A percentile compares a stretch with the other conserved stretches of the same genome.
phyloP scores from a whole-genome alignment of 2,888 invertebrate genomes.

The Macrosiphum euphorbiae region DNA sequence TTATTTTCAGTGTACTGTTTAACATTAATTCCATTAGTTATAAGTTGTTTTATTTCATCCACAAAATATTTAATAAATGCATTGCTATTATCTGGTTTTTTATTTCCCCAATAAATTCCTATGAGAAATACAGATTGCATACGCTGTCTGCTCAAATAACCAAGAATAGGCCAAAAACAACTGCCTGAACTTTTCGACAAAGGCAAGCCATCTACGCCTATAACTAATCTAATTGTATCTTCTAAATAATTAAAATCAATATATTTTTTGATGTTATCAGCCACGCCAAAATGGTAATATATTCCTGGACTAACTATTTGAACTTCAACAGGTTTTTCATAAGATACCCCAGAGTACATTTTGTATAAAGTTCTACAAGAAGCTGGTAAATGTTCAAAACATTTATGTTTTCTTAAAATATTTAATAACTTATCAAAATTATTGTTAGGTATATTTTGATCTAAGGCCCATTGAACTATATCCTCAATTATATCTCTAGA shows the following conservation, averaged over 20 bases:
- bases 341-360: background rate
- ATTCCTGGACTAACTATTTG: background rate
- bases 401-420: background rate
- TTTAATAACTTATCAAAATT: background rate
- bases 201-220: background rate
- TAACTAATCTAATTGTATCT: background rate
- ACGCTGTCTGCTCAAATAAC: constrained; percentile 5
- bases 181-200: constrained; percentile 61
- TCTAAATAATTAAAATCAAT: background rate
- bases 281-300: background rate
- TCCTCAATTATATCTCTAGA: background rate
- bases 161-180: constrained; percentile 67
- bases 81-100: constrained; percentile 67
- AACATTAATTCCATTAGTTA: background rate
- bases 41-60: background rate
- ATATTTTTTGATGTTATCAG: constrained; percentile 24
- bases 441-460: background rate
- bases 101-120: background rate
- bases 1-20: background rate
- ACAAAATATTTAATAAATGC: constrained; percentile 66
- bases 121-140: constrained; percentile 52
- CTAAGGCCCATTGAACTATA: background rate
- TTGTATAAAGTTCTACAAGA: background rate
- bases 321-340: background rate
- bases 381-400: background rate